Conservation (phyloP, 2,797 vertebrate genomes). For the Gallinago solitaria region DNA sequence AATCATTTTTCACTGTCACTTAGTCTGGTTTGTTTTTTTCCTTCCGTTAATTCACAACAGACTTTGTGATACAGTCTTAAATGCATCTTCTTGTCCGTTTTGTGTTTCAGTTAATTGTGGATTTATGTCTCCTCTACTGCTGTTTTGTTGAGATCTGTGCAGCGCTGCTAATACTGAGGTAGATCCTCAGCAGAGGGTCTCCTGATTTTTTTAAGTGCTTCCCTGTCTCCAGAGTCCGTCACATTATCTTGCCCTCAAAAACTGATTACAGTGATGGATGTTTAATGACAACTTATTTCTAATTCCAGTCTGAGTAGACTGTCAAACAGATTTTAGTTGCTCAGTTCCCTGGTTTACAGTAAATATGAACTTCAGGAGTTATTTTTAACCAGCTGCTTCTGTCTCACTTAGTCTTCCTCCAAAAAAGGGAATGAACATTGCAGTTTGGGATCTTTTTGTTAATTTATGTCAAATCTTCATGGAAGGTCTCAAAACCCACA, state of each 20-base stretch:
- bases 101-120: neutral
- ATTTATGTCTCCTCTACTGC: neutral
- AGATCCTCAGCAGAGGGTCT: neutral
- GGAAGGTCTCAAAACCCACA: neutral
- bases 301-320: neutral
- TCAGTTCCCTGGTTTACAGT: neutral
- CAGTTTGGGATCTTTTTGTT: neutral
- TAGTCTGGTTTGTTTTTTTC: neutral
- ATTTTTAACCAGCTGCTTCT: neutral
- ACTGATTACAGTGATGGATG: neutral
- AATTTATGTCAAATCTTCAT: neutral
- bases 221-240: neutral
- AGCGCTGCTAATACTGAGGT: neutral
- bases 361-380: neutral
- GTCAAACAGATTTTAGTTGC: neutral
- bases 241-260: neutral
- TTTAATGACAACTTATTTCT: neutral
- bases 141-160: neutral
- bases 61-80: neutral
- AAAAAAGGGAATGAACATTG: neutral
- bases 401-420: neutral
- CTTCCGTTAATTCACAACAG: neutral
- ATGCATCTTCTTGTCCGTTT: neutral
- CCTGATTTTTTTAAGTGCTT: neutral
- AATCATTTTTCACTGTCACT: neutral